Evolutionary conservation across 2,888 invertebrate species (phyloP).

Genomic region (Amblyjoppa proteus): DNA sequence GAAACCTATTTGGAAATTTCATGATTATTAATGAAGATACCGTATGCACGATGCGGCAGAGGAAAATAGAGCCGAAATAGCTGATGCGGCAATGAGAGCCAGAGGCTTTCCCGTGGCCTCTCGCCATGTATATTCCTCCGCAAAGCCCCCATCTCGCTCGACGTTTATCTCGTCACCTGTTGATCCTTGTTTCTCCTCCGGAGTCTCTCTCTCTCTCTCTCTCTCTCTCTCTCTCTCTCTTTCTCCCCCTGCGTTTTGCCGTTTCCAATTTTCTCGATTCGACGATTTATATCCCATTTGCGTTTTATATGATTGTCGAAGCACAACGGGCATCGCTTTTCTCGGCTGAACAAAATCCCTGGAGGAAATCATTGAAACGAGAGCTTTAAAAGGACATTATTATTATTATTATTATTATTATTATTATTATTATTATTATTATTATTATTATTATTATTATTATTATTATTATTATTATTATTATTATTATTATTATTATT

Average conservation of each 20-base stretch:
- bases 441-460: neutral
- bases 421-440: neutral
- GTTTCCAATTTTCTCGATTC: slow-evolving; percentile 34
- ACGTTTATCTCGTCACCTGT: slow-evolving; percentile 62
- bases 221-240: slow-evolving; percentile 10
- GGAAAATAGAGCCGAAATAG: slow-evolving; percentile 33
- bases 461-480: neutral
- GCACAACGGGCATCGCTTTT: neutral
- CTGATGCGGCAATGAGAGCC: slow-evolving; percentile 25
- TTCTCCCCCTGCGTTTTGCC: slow-evolving; percentile 23
- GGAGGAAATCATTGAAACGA: neutral
- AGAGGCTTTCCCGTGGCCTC: slow-evolving; percentile 2
- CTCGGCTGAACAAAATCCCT: neutral
- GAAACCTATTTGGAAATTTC: slow-evolving; percentile 7
- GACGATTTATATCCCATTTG: slow-evolving; percentile 11
- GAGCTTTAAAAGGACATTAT: neutral
- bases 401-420: neutral
- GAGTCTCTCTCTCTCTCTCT: slow-evolving; percentile 15
- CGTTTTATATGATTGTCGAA: slow-evolving; percentile 16
- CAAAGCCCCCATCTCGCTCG: slow-evolving; percentile 44
- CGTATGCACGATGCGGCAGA: slow-evolving; percentile 7
- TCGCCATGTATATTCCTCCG: slow-evolving; percentile 4
- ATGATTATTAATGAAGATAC: slow-evolving; percentile 24
- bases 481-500: neutral
- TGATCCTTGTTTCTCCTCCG: slow-evolving; percentile 63